Evolutionary conservation across 1,140 invertebrate species (phyloP).

Genomic region (Hyposmocoma kahamanoa): DNA sequence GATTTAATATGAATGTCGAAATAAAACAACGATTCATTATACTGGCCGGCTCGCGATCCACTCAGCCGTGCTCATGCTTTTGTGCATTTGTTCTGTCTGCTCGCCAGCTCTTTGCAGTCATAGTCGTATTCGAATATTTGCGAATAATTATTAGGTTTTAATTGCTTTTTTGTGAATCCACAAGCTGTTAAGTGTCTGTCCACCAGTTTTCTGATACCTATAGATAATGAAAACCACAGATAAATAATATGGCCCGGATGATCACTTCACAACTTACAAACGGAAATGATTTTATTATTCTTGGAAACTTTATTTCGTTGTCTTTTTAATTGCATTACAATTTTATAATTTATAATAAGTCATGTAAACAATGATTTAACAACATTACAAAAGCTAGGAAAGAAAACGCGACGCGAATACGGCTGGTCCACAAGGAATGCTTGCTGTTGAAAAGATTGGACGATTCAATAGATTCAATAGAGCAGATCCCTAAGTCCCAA

Average conservation of each 20-base stretch:
- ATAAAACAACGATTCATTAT: constrained; percentile 68
- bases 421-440: too few relatives aligned
- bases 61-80: constrained; percentile 68
- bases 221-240: constrained; percentile 59
- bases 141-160: neutral
- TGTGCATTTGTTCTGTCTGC: constrained; percentile 67
- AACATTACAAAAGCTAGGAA: neutral
- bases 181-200: neutral
- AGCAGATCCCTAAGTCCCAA: constrained; percentile 68
- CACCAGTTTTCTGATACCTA: neutral
- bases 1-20: too few relatives aligned
- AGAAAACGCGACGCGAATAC: constrained; percentile 18
- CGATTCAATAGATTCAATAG: constrained; percentile 63
- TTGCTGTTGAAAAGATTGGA: constrained; percentile 59
- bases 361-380: too few relatives aligned
- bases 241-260: too few relatives aligned
- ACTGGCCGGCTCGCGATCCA: constrained; percentile 44
- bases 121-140: neutral
- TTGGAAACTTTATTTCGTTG: too few relatives aligned
- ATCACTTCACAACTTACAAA: constrained; percentile 13
- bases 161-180: too few relatives aligned
- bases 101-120: constrained; percentile 1
- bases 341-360: neutral
- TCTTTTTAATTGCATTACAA: neutral
- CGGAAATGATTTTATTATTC: neutral